Conservation (phyloP, 2,113 vertebrate genomes). For the Sarotherodon lohbergeri region DNA sequence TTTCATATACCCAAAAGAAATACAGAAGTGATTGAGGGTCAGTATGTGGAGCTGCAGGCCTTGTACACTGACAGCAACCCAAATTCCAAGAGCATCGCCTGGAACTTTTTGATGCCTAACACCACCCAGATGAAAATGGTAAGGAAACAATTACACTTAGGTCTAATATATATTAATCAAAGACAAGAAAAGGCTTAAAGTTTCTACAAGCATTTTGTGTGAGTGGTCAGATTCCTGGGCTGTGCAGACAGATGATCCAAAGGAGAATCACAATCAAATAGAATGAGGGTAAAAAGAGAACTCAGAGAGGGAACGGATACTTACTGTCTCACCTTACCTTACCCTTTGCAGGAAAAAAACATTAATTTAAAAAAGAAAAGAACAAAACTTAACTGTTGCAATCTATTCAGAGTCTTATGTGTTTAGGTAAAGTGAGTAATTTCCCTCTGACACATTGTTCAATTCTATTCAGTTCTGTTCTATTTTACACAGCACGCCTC, state of each 20-base stretch:
- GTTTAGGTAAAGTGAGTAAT: not conserved
- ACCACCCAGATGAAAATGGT: constrained; percentile 54
- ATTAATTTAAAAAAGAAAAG: not conserved
- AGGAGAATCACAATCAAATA: constrained; percentile 5
- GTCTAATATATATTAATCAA: constrained; percentile 15
- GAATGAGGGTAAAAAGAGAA: not conserved
- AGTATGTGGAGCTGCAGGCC: constrained; percentile 64
- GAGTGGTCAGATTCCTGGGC: not conserved
- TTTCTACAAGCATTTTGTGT: not conserved
- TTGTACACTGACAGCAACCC: constrained; percentile 58
- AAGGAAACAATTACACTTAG: constrained; percentile 25
- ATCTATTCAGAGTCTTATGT: not conserved
- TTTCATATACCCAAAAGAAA: constrained; percentile 17
- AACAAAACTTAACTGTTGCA: not conserved
- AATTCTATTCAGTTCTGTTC: not conserved
- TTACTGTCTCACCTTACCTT: not conserved
- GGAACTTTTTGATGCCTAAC: constrained; percentile 59
- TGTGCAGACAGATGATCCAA: constrained; percentile 16
- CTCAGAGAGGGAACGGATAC: not conserved
- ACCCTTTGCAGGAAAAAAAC: not conserved
- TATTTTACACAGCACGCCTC: not conserved
- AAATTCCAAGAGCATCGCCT: constrained; percentile 44
- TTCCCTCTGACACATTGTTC: not conserved
- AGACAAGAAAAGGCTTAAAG: not conserved
- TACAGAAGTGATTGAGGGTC: constrained; percentile 73